Evolutionary conservation across 2,113 vertebrate species (phyloP), one percentile per base, ranked within the genome.

Genomic region (Xenopus laevis): DNA sequence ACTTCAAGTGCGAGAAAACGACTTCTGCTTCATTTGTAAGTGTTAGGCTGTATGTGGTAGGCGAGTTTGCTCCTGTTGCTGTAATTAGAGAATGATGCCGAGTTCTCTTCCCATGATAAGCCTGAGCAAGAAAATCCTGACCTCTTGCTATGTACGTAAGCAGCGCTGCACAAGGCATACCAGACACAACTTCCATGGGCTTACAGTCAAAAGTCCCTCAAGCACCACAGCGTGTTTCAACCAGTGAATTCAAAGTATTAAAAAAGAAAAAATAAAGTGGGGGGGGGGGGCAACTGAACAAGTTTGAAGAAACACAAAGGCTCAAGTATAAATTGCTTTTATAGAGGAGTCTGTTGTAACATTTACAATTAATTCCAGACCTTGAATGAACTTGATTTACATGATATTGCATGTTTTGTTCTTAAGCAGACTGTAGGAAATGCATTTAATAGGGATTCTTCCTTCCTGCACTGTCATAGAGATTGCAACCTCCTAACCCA

Each of bases 61-160:
- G 53, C 74, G 67, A 70, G 74, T 77, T 77, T 62, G 67, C 74
- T 70, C 74, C 74, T 77, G 74, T 77, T 64, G 9, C 61, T 77
- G 74, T 77, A 77, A 77, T 77, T 70, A 65, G 66, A 77, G 62
- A 50, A 77, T 16, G 61, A 18, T 8, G 10, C 40, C 12, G 45
- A 33, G 46, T 53, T 60, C 16, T 55, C 52, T 77, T 77, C 74
- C 67, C 67, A 77, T 64, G 74, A 20, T 70, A 55, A 23, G 44
- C 46, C 65, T 47, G 45, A 21, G 64, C 45, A 74, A 61, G 46
- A 53, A 59, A 53, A 20, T 45, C 40, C 66, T 63, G 67, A 77
- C 74, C 74, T 63, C 74, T 70, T 70, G 45, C 69, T 64, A 77
- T 30, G 59, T 77, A 76, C 59, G 50, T 46, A 46, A 52, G 45